Evolutionary conservation across 2,113 vertebrate genomes (phyloP), one percentile per base, ranked within the genome.

Genomic region (Capreolus pygargus): DNA sequence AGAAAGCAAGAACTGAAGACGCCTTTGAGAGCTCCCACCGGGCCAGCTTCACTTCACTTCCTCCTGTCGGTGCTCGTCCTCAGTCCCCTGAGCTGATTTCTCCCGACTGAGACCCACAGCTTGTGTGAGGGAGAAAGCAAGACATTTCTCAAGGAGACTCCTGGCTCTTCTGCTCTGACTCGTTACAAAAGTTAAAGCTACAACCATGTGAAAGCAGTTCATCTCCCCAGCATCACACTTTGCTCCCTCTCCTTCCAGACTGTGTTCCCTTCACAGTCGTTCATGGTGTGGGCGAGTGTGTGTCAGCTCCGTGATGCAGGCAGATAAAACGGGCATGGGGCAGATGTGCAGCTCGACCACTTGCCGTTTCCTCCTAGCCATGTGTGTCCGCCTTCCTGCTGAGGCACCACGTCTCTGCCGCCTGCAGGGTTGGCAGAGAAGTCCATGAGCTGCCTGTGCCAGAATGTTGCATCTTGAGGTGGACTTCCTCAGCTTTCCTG

Each of bases 321-420:
- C 61, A 5, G 54, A 84, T 17, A 25, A 64, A 43, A 43, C 3
- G 52, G 16, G 25, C 1, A 0, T 54, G 61, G 52, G 82, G 30
- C 47, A 55, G 61, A 47, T 2, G 1, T 9, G 2, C 19, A 17
- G 33, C 14, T 52, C 0, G 0, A 14, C 45, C 16, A 5, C 83
- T 52, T 0, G 23, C 64, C 17, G 7, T 78, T 61, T 36, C 58
- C 54, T 86, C 27, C 25, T 13, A 21, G 54, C 12, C 2, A 0
- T 11, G 36, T 60, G 21, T n/a, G 36, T 16, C 0, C 0, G 27
- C 61, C 3, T 0, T 55, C 36, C 45, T 45, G 52, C 52, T 28
- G 0, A 16, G 7, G 33, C 21, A 2, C 23, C 39, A 39, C 1
- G 0, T 57, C 76, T 55, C 27, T 5, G 12, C 57, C 50, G 6